These are phyloP conservation scores for Agonopterix alstromeriana DNA, from an alignment of 2,888 invertebrate genomes.

Conservation along the genomic window DNA sequence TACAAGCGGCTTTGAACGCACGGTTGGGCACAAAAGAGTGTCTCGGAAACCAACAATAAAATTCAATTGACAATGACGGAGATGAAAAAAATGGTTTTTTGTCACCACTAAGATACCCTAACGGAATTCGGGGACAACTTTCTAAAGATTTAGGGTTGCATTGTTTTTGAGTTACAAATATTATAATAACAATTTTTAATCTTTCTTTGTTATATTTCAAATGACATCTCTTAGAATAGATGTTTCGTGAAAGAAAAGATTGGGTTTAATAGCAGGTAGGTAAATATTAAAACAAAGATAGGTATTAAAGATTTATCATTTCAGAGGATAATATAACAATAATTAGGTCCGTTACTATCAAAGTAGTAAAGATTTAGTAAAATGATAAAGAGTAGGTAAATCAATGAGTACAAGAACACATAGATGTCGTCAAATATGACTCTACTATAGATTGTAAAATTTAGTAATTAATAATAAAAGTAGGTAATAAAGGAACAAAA, in stretches of 20 bases:
- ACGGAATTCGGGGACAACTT: conserved; percentile 59
- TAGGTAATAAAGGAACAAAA: too few relatives aligned
- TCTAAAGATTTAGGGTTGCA: conserved; percentile 58
- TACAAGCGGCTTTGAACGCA: conserved; percentile 70
- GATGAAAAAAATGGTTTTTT: conserved; percentile 46
- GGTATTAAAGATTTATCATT: too few relatives aligned
- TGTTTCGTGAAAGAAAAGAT: not conserved
- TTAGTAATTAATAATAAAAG: too few relatives aligned
- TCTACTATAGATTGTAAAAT: too few relatives aligned
- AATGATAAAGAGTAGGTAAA: not conserved
- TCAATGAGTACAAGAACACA: too few relatives aligned
- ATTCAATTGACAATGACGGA: conserved; percentile 70
- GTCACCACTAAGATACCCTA: conserved; percentile 57
- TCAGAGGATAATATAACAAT: too few relatives aligned
- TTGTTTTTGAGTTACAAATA: conserved; percentile 55
- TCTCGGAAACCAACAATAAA: conserved; percentile 74
- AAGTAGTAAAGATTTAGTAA: not conserved
- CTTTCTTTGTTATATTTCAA: conserved; percentile 16
- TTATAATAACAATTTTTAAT: conserved; percentile 31
- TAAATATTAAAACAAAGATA: too few relatives aligned
- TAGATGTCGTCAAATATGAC: too few relatives aligned
- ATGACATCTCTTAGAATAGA: not conserved
- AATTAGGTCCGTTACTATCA: too few relatives aligned
- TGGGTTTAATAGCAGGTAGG: not conserved
- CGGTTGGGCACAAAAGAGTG: conserved; percentile 71